Base-by-base conservation (phyloP, 2,797 vertebrate species). In the Chiroxiphia lanceolata region DNA sequence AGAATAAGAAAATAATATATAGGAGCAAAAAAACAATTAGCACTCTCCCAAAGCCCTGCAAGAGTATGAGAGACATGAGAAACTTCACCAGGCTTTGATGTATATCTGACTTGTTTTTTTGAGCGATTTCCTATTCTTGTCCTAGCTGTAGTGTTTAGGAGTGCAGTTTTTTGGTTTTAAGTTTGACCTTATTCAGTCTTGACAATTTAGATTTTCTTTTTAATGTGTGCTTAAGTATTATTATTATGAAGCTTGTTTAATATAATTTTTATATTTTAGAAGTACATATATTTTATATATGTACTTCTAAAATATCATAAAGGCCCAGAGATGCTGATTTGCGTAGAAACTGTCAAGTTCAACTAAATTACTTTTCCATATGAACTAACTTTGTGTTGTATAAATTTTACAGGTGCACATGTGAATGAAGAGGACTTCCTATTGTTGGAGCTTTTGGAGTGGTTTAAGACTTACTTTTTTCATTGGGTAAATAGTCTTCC, bases 401-500 rank as follows among this genome's bases (percentile, higher is more conserved):
- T 93, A 87, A 89, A 95, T 84, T 95, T 96, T 89, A 51, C 74
- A 99, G 99, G 97, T 23, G 97, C 98, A 64, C 98, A 97, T 94
- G 80, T 99, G 81, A 98, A 94, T 86, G 97, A 98, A 57, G 98
- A 99, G n/a, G 99, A 99, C 89, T 98, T 99, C 93, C 95, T 99
- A 96, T 89, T 99, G 95, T 94, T 99, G 96, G 99, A 99, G 94
- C 97, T 99, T 87, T 98, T 99, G 79, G 96, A 98, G 48, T 99
- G 99, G 99, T 99, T 99, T 98, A 99, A 99, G 95, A 97, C 97
- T 74, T 98, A 99, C 47, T 99, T 99, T 98, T 99, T 99, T 96
- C 98, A 94, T 29, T 99, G 99, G 99, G 99, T 99, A 44, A 97
- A 99, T 97, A 97, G 67, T 81, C 96, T 99, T 82, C 97, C 98